Evolutionary conservation across 2,888 invertebrate species (phyloP), one percentile per base, ranked within the genome.

Genomic region (Pristionchus japonicus): DNA sequence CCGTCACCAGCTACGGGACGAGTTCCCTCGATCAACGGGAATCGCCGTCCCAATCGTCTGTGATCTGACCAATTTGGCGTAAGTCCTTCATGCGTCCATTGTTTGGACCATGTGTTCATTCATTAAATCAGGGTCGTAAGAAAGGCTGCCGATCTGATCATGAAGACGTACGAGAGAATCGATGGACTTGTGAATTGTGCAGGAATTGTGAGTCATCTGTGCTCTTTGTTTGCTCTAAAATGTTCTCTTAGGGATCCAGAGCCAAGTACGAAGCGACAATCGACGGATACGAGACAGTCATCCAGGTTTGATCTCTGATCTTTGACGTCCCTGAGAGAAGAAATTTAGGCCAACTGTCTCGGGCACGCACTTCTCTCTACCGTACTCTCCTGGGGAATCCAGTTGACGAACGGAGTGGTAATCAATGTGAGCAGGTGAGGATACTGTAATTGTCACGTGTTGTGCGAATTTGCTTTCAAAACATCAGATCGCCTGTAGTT

Each of bases 361-460:
- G 43, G n/a, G 0, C 86, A 86, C 27, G 70, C 70, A 23, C 49
- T 86, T 3, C 70, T 86, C 34, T 49, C 70, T 15, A 70, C 34
- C 11, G 37, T 43, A 6, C 49, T 86, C 20, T 27, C 49, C 0
- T n/a, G 31, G 13, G 27, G 34, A 49, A 31, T 86, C 20, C 43
- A 34, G n/a, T 11, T 40, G 49, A 37, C 86, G 49, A 86, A 52
- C 3, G 86, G 86, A 31, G 70, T 34, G 15, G 70, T 86, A 13
- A 52, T 86, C 31, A 86, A 70, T 86, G 86, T 86, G 0, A 86
- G 86, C 70, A 86, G 86, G 86, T 86, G 11, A 13, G 85, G 13
- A 17, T 13, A 37, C n/a, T 9, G 2, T 57, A n/a, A n/a, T n/a
- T 20, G 9, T 1, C 3, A 57, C 6, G 9, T 7, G 23, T 3